A percentile compares a stretch with the other conserved stretches of the same genome.
Evolutionary conservation across 2,888 invertebrate genomes (phyloP).

Genomic region (Meliscaeva auricollis): DNA sequence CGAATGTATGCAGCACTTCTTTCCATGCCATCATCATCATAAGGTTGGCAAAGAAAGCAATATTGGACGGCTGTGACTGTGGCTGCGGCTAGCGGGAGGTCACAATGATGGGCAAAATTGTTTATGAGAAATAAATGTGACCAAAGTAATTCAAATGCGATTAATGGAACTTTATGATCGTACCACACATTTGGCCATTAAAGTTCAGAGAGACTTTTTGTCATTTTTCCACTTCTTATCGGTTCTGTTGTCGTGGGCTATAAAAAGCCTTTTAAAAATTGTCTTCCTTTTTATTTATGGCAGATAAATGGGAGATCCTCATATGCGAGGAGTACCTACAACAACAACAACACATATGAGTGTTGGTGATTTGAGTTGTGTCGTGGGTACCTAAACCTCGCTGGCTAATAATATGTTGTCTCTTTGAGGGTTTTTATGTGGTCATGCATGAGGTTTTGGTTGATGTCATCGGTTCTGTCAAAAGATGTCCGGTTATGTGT

Average conservation of each 20-base stretch:
- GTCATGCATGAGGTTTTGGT: slow-evolving; percentile 14
- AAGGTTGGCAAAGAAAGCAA: slow-evolving; percentile 6
- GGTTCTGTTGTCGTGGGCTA: slow-evolving; percentile 66
- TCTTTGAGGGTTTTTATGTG: slow-evolving; percentile 8
- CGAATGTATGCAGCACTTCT: no score
- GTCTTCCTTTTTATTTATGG: slow-evolving; percentile 74
- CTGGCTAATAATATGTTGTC: background rate
- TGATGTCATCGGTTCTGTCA: background rate
- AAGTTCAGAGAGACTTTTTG: slow-evolving; percentile 69
- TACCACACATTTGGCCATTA: slow-evolving; percentile 71
- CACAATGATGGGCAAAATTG: slow-evolving; percentile 68
- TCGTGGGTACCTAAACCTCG: background rate
- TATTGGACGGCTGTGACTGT: background rate
- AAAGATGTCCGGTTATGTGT: background rate
- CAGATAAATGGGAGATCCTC: slow-evolving; percentile 66
- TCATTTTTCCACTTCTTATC: slow-evolving; percentile 75
- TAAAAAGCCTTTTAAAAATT: slow-evolving; percentile 76
- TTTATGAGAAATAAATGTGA: slow-evolving; percentile 76
- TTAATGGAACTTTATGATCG: slow-evolving; percentile 81
- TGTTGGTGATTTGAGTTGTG: slow-evolving; percentile 24
- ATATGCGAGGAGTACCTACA: background rate
- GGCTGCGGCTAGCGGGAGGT: slow-evolving; percentile 15
- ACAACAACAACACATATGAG: slow-evolving; percentile 11
- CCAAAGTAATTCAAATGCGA: slow-evolving; percentile 82
- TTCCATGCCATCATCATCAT: slow-evolving; percentile 5